A percentile compares a stretch with the other conserved stretches of the same genome.
Conservation (phyloP, 2,797 vertebrate genomes). For the Pachyuromys duprasi region DNA sequence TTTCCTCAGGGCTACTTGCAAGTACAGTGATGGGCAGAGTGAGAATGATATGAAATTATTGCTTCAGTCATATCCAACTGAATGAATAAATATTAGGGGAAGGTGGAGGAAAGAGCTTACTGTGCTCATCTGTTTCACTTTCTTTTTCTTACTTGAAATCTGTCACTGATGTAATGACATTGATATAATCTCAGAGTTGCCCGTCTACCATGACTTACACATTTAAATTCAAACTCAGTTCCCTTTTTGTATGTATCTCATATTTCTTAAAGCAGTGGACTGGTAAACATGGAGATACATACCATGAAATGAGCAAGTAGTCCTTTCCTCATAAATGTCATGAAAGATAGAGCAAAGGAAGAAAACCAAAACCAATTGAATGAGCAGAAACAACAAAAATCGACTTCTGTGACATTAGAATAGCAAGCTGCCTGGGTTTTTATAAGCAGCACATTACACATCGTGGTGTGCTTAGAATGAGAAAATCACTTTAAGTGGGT, state of each 20-base stretch:
- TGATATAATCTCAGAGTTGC: slow-evolving; percentile 76
- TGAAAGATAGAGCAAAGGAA: slow-evolving; percentile 31
- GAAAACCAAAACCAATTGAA: slow-evolving; percentile 35
- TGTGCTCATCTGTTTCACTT: slow-evolving; percentile 2
- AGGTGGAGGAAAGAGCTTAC: slow-evolving; percentile 5
- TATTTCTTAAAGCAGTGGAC: slow-evolving; percentile 23
- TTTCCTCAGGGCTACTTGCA: slow-evolving; percentile 72
- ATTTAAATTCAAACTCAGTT: slow-evolving; percentile 74
- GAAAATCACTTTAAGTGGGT: slow-evolving; percentile 55
- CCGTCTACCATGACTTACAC: slow-evolving; percentile 78
- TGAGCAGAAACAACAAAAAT: slow-evolving; percentile 8
- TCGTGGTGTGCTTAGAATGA: slow-evolving; percentile 28
- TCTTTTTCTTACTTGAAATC: slow-evolving; percentile 42
- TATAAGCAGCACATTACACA: slow-evolving; percentile 5
- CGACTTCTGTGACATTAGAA: not conserved
- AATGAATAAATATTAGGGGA: slow-evolving; percentile 69
- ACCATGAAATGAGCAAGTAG: slow-evolving; percentile 55
- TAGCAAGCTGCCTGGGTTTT: not conserved
- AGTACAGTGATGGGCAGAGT: slow-evolving; percentile 69
- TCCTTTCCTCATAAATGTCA: slow-evolving; percentile 53
- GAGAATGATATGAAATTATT: slow-evolving; percentile 80
- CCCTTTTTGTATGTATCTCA: slow-evolving; percentile 59
- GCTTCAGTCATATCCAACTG: slow-evolving; percentile 74
- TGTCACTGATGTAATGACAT: slow-evolving; percentile 71
- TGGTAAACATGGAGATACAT: slow-evolving; percentile 46